phyloP scores from a whole-genome alignment of 1,140 invertebrate species.

The Bombus balteatus region DNA sequence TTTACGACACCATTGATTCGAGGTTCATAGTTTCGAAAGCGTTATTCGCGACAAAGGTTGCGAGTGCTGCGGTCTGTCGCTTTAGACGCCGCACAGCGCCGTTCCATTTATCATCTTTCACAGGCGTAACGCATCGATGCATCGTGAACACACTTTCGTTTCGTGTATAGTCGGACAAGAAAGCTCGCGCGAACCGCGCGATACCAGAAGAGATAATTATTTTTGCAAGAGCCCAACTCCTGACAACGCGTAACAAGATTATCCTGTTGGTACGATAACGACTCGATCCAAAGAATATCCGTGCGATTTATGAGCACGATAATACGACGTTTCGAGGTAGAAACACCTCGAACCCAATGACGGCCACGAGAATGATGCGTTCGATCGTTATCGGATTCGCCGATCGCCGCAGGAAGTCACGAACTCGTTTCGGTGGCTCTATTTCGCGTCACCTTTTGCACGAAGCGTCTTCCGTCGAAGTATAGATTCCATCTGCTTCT shows the following conservation, averaged over 20 bases:
- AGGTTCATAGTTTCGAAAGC: conserved; percentile 10
- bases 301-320: neutral
- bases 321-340: conserved; percentile 4
- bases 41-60: too few species aligned
- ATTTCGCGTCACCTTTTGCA: neutral
- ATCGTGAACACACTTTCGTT: conserved; percentile 2
- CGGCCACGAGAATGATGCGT: neutral
- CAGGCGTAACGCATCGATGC: conserved; percentile 2
- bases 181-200: neutral
- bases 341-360: neutral
- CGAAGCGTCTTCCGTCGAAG: too few species aligned
- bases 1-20: neutral
- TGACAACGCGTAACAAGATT: conserved; percentile 22
- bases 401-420: neutral
- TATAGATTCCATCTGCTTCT: neutral
- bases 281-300: conserved; percentile 7
- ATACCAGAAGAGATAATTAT: conserved; percentile 2
- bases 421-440: conserved; percentile 4
- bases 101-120: too few species aligned
- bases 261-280: neutral
- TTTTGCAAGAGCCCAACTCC: neutral
- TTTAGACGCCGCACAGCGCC: too few species aligned
- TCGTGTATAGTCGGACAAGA: conserved; percentile 12
- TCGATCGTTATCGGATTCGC: conserved; percentile 21
- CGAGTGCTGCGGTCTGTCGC: too few species aligned